Percentiles rank a stretch among this genome's conserved stretches.
Conservation (phyloP, 2,888 invertebrate species). For the Dasypolia templi region DNA sequence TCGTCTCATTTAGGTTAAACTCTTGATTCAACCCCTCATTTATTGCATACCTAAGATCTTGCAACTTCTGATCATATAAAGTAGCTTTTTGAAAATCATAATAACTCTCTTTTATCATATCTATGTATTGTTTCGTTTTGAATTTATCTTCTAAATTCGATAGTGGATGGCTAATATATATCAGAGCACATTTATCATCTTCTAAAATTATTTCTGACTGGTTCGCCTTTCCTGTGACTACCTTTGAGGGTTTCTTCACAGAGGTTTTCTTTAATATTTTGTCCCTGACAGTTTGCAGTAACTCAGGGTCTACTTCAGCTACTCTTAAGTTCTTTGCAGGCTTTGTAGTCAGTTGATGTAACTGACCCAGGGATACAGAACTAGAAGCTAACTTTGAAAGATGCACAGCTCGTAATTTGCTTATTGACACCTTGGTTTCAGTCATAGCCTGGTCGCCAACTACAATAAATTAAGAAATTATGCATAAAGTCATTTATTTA, state of each 20-base stretch:
- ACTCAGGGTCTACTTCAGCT: conserved; percentile 83
- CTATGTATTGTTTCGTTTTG: conserved; percentile 81
- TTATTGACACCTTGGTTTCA: conserved; percentile 92
- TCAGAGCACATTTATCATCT: conserved; percentile 86
- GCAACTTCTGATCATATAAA: conserved; percentile 85
- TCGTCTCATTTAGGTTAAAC: conserved; percentile 74
- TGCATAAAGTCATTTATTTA: background rate
- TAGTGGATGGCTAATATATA: conserved; percentile 81
- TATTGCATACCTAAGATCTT: conserved; percentile 87
- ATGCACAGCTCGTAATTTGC: conserved; percentile 92
- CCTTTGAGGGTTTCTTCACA: conserved; percentile 61
- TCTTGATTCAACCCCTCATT: conserved; percentile 87
- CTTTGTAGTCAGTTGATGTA: conserved; percentile 89
- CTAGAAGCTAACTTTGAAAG: conserved; percentile 92
- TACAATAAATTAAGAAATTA: conserved; percentile 75
- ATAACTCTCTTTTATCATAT: conserved; percentile 87
- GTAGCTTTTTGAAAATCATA: conserved; percentile 88
- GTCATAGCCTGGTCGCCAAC: conserved; percentile 92
- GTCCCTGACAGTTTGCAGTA: conserved; percentile 84
- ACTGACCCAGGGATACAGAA: conserved; percentile 90
- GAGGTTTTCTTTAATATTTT: conserved; percentile 80
- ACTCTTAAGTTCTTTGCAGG: conserved; percentile 72
- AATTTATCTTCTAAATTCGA: conserved; percentile 79
- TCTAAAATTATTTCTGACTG: conserved; percentile 73
- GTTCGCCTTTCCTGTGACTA: conserved; percentile 21